phyloP scores from a whole-genome alignment of 2,797 vertebrate species.

The Halcyon leucocephala region DNA sequence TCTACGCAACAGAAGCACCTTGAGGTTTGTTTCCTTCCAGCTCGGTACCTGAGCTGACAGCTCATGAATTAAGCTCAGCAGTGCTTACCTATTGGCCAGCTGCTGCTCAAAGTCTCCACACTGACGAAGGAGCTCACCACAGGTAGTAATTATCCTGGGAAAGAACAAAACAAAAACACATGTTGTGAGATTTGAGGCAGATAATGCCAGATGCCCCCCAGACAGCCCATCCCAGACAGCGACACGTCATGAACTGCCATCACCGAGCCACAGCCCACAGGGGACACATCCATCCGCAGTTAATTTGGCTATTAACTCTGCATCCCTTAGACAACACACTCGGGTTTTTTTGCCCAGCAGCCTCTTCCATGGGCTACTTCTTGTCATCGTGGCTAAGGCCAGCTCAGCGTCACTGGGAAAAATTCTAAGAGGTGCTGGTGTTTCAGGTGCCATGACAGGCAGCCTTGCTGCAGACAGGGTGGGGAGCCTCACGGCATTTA shows the following conservation, averaged over 20 bases:
- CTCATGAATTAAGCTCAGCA: background rate
- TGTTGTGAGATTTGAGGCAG: background rate
- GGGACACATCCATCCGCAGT: background rate
- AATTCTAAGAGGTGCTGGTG: background rate
- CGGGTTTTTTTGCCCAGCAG: background rate
- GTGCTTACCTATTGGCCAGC: constrained; percentile 90
- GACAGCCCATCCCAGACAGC: background rate
- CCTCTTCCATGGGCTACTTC: background rate
- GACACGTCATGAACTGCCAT: background rate
- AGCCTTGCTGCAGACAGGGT: background rate
- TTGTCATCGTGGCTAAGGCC: background rate
- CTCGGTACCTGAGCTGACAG: background rate
- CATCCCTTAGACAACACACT: background rate
- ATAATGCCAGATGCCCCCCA: background rate
- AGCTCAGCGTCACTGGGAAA: background rate
- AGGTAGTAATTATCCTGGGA: constrained; percentile 91
- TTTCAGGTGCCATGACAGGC: background rate
- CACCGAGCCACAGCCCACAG: background rate
- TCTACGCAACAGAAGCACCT: background rate
- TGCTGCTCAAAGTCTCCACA: constrained; percentile 97
- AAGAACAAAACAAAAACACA: constrained; percentile 31
- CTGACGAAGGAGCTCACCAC: constrained; percentile 93
- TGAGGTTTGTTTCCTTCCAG: background rate
- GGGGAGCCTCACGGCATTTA: background rate
- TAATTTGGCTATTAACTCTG: background rate